Evolutionary conservation across 2,797 vertebrate genomes (phyloP), one percentile per base, ranked within the genome.

Genomic region (Brachyrhaphis roseni): DNA sequence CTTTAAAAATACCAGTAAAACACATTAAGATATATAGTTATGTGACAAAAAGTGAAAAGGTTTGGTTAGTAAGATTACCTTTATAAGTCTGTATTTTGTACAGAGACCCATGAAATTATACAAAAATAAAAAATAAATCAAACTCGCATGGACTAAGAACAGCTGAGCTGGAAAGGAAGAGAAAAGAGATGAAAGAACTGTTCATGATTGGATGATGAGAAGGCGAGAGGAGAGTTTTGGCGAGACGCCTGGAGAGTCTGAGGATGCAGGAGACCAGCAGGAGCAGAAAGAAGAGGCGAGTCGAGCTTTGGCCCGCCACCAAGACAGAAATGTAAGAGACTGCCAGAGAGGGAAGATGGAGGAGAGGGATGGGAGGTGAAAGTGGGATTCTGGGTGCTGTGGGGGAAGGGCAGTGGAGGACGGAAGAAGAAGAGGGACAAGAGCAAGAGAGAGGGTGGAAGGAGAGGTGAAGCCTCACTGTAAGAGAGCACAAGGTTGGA

Each of bases 261-360:
- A 88, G 85, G 85, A 92, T 81, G 78, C 86, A 75, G 81, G 86
- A 86, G 85, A 87, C 79, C 89, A 86, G 88, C 82, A 74, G 84
- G 91, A 91, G 87, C 83, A 84, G 88, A 86, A 79, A 88, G 84
- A 86, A 43, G 80, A 86, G 82, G 81, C 79, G 81, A 81, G 88
- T 39, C 75, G 4, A 84, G 85, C 80, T 79, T 83, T 86, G 91
- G 89, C 85, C 82, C 51, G 0, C 28, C 78, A 90, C 81, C 78
- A 89, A 87, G 86, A 78, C 75, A 80, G 43, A 73, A 79, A 84
- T 23, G 45, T 20, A 20, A 77, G 84, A 43, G 79, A 86, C 91
- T 89, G 89, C 90, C 92, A 89, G 79, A 28, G 75, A 81, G 78
- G 68, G 70, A 81, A 80, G 36, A 47, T 62, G n/a, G 80, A 76